Evolutionary conservation across 1,140 invertebrate species (phyloP).

Genomic region (Cydia fagiglandana): DNA sequence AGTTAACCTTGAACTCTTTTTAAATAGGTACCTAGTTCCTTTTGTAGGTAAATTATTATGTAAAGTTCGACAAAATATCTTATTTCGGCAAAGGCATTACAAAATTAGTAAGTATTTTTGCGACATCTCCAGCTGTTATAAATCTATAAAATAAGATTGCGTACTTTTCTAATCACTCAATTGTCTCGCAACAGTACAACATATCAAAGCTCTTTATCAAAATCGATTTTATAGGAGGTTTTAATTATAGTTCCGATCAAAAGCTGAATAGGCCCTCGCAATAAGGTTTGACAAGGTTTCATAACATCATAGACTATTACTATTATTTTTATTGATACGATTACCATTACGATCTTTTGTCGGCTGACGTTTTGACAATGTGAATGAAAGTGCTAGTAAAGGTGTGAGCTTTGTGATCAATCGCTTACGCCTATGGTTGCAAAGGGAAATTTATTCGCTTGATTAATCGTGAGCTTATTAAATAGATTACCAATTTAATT

Average conservation of each 20-base stretch:
- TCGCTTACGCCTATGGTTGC: neutral
- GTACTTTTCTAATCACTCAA: neutral
- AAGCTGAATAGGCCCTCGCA: constrained; percentile 5
- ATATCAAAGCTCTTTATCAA: constrained; percentile 4
- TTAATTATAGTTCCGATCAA: constrained; percentile 6
- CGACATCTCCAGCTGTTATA: neutral
- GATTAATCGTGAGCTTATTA: constrained; percentile 5
- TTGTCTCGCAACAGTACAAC: neutral
- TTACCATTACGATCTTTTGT: constrained; percentile 14
- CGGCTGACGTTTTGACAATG: constrained; percentile 23
- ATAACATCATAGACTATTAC: constrained; percentile 12
- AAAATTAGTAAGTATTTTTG: neutral
- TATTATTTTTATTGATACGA: constrained; percentile 9
- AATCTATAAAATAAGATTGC: neutral
- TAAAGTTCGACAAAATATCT: neutral
- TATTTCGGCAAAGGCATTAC: neutral
- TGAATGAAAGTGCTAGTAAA: constrained; percentile 18
- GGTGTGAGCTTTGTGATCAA: constrained; percentile 18
- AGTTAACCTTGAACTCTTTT: too few relatives aligned
- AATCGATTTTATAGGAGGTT: neutral
- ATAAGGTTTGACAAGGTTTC: constrained; percentile 8
- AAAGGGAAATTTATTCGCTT: constrained; percentile 4
- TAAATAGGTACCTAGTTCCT: too few relatives aligned
- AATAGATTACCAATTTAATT: constrained; percentile 23
- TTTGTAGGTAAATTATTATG: too few relatives aligned